Conservation (phyloP, 2,888 invertebrate genomes). For the Malthinus flaveolus region DNA sequence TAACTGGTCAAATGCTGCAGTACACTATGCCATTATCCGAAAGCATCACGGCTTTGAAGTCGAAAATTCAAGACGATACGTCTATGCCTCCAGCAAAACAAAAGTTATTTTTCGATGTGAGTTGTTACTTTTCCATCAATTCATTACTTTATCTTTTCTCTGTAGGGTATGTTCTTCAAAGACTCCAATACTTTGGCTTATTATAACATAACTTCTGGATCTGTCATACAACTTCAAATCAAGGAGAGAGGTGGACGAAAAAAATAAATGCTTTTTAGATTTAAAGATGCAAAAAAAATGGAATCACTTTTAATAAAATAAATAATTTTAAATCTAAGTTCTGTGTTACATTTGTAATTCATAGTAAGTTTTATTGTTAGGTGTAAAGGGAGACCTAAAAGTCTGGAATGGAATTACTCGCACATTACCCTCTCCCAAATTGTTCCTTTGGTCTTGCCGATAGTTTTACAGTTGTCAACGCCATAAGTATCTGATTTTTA, state of each 20-base stretch:
- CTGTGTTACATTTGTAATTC: not conserved
- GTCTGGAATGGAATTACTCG: no score
- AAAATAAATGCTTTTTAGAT: slow-evolving; percentile 66
- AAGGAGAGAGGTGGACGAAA: slow-evolving; percentile 98
- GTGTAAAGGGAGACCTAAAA: no score
- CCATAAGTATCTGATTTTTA: no score
- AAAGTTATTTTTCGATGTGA: slow-evolving; percentile 91
- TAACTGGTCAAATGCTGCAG: slow-evolving; percentile 86
- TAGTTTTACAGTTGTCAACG: no score
- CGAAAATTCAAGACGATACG: slow-evolving; percentile 79
- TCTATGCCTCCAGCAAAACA: slow-evolving; percentile 97
- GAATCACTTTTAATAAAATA: not conserved
- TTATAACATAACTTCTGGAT: slow-evolving; percentile 90
- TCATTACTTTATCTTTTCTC: slow-evolving; percentile 35
- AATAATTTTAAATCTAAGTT: not conserved
- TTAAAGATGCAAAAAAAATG: not conserved
- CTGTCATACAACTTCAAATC: slow-evolving; percentile 83
- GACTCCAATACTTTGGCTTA: slow-evolving; percentile 93
- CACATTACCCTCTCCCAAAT: no score
- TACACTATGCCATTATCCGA: slow-evolving; percentile 78
- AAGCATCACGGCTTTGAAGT: slow-evolving; percentile 83
- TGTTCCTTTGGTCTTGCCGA: no score
- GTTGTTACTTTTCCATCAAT: slow-evolving; percentile 27
- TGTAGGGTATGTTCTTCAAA: slow-evolving; percentile 96
- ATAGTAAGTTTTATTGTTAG: not conserved